Evolutionary conservation across 2,888 invertebrate genomes (phyloP), one percentile per base, ranked within the genome.

Genomic region (Agonopterix heracliana): DNA sequence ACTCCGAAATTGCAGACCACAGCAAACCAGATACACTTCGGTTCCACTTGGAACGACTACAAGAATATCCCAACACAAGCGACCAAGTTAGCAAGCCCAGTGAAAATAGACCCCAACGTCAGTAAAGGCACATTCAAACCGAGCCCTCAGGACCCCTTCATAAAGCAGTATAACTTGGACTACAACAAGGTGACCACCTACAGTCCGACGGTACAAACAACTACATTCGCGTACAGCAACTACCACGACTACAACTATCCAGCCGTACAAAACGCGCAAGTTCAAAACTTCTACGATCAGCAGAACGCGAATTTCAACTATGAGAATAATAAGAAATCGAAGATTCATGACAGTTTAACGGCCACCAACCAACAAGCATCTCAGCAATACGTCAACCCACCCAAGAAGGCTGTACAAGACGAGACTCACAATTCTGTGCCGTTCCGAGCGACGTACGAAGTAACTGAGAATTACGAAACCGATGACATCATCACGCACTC

Each of bases 31-130:
- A 63, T 71, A 50, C 69, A 78, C 50, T 90, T 73, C 54, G 84
- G 78, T 54, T 77, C 79, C 0, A 77, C 76, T 41, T 81, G 73
- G 34, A 74, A 66, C 41, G 80, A 89, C 69, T 59, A 80, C 63
- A 76, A 90, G 73, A 69, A 76, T 70, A 61, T 84, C 62, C 67
- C 90, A 60, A 89, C 91, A 1, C 91, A 90, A 9, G 76, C 74
- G 47, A 74, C 81, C 1, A 85, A 89, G 62, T 56, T 72, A 34
- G 70, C 78, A n/a, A 58, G 68, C 2, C 70, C 79, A 11, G 68
- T 72, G 7, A 85, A 87, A 57, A 75, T 81, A 46, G 83, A 87
- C 52, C 81, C 83, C 9, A 86, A 85, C 50, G 74, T 71, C 8
- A 73, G 60, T 12, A 82, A 84, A 59, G 63, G 63, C 41, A 62